phyloP scores from a whole-genome alignment of 2,113 vertebrate species.

The Corythornis cristatus region DNA sequence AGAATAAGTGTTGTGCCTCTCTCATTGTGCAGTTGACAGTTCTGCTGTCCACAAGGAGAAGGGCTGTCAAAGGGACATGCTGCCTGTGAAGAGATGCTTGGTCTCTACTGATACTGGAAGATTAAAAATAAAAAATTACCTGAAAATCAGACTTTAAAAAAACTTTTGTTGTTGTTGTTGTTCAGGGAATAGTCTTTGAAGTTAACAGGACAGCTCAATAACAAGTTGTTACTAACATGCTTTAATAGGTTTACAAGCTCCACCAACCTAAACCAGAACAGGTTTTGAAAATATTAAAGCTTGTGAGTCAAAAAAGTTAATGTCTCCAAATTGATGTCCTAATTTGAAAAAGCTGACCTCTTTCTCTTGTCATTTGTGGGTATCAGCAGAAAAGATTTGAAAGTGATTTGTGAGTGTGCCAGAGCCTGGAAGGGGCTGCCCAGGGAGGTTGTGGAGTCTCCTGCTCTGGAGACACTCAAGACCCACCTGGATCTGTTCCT shows the following conservation, averaged over 20 bases:
- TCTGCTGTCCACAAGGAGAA: background rate
- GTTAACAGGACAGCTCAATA: background rate
- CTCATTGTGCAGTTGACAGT: background rate
- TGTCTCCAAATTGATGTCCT: background rate
- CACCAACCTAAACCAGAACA: background rate
- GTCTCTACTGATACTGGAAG: background rate
- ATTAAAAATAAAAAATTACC: background rate
- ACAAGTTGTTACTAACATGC: background rate
- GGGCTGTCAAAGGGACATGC: background rate
- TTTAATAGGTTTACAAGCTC: background rate
- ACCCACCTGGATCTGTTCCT: too few relatives aligned
- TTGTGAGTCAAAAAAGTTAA: background rate
- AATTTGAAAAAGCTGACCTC: background rate
- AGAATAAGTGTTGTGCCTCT: background rate
- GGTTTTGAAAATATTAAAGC: background rate
- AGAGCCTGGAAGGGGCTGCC: too few relatives aligned
- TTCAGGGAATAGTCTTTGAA: background rate
- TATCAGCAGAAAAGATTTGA: background rate
- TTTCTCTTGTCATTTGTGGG: background rate
- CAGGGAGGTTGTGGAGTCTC: too few relatives aligned
- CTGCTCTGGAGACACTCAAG: too few relatives aligned
- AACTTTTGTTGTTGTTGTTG: background rate
- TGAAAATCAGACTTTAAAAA: background rate
- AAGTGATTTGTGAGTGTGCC: too few relatives aligned
- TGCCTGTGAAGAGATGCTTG: background rate